Evolutionary conservation across 2,113 vertebrate species (phyloP).

Genomic region (Phrynosoma platyrhinos): DNA sequence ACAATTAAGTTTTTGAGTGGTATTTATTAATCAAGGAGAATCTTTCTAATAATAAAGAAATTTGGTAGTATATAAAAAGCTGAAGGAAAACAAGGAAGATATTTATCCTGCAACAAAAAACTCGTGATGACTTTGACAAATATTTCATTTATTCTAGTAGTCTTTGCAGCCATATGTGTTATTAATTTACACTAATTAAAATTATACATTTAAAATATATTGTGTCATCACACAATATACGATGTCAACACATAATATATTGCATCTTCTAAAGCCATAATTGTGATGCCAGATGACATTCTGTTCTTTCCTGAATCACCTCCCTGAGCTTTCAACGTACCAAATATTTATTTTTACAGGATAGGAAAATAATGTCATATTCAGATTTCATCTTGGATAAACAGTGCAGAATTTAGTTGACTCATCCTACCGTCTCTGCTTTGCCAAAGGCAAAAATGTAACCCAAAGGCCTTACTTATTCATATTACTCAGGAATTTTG

Average conservation of each 20-base stretch:
- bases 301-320: not conserved
- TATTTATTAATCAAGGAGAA: too few relatives aligned
- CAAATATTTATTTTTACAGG: not conserved
- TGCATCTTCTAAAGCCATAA: not conserved
- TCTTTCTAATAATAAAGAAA: not conserved
- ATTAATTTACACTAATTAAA: not conserved
- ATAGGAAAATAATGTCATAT: not conserved
- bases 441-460: not conserved
- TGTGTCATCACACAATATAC: not conserved
- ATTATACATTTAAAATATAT: not conserved
- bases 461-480: not conserved
- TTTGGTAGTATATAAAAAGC: not conserved
- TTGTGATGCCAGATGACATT: not conserved
- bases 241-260: not conserved
- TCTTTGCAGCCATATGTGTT: not conserved
- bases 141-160: not conserved
- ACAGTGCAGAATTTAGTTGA: not conserved
- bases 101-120: not conserved
- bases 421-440: not conserved
- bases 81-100: not conserved
- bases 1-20: too few relatives aligned
- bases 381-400: not conserved
- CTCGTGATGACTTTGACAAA: not conserved
- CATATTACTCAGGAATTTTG: not conserved
- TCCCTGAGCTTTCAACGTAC: not conserved